Evolutionary conservation across 2,888 invertebrate genomes (phyloP).

Genomic region (Resseliella maxima): DNA sequence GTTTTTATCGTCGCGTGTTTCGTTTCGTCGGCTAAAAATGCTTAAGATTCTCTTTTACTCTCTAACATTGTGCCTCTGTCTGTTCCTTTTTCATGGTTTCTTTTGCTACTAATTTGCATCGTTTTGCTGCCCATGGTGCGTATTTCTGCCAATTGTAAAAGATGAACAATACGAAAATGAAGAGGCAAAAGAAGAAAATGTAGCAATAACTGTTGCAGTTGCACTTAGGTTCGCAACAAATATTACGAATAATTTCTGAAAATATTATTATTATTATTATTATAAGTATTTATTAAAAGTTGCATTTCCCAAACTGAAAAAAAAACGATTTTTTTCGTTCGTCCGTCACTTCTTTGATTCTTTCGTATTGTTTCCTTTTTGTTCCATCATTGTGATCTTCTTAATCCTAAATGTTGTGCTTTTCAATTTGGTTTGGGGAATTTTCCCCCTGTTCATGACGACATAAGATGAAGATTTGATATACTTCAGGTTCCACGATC

Average conservation of each 20-base stretch:
- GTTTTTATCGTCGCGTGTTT: conserved; percentile 51
- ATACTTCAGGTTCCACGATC: no score
- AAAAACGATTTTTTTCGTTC: neutral
- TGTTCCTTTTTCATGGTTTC: neutral
- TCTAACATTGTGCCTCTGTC: neutral
- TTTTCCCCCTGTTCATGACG: neutral
- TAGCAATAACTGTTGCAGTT: conserved; percentile 32
- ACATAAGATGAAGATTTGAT: neutral
- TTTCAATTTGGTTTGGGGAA: neutral
- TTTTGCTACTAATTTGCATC: conserved; percentile 6
- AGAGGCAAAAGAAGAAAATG: neutral
- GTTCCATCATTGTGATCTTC: neutral
- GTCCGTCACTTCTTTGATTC: neutral
- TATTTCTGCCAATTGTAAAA: neutral
- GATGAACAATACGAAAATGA: neutral
- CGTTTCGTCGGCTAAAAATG: conserved; percentile 33
- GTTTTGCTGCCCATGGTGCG: conserved; percentile 3
- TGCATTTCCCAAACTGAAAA: neutral
- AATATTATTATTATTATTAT: neutral
- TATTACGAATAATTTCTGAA: conserved; percentile 12
- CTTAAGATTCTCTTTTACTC: neutral
- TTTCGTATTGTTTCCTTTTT: neutral
- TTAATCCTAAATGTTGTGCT: neutral
- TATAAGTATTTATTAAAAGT: conserved; percentile 38
- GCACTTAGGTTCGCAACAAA: conserved; percentile 11